These are phyloP conservation scores for Bathynomus jamesi DNA, from an alignment of 1,140 invertebrate genomes.

Conservation along the genomic window DNA sequence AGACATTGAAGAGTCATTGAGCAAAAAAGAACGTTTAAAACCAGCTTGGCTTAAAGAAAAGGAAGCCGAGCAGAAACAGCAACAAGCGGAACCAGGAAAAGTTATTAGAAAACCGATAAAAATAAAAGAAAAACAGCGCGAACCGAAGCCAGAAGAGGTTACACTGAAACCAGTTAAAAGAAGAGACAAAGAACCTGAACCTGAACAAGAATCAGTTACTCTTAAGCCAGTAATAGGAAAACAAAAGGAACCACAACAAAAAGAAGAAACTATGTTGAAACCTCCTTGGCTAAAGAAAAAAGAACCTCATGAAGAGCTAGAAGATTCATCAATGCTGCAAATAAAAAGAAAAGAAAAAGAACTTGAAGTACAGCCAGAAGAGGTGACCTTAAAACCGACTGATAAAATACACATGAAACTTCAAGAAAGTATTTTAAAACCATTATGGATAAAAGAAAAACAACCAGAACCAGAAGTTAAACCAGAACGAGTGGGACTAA, in stretches of 20 bases:
- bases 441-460: conserved; percentile 4
- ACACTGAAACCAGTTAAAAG: conserved; percentile 8
- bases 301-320: conserved; percentile 16
- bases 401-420: too few relatives aligned
- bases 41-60: not conserved
- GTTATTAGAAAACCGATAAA: not conserved
- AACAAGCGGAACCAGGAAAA: not conserved
- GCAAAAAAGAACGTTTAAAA: conserved; percentile 3
- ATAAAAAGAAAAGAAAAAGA: not conserved
- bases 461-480: conserved; percentile 17
- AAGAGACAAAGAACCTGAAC: not conserved
- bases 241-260: not conserved
- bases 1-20: too few relatives aligned
- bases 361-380: not conserved
- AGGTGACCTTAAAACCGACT: not conserved
- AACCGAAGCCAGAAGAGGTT: conserved; percentile 4
- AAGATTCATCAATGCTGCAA: conserved; percentile 12
- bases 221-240: conserved; percentile 14
- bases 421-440: conserved; percentile 7
- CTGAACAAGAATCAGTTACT: conserved; percentile 5
- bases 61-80: not conserved
- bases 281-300: conserved; percentile 3
- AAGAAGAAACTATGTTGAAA: conserved; percentile 18
- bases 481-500: conserved; percentile 12
- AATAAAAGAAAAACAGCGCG: not conserved